Percentiles rank a stretch among this genome's conserved stretches.
Evolutionary conservation across 2,797 vertebrate genomes (phyloP).

Genomic region (Sebastolobus altivelis): DNA sequence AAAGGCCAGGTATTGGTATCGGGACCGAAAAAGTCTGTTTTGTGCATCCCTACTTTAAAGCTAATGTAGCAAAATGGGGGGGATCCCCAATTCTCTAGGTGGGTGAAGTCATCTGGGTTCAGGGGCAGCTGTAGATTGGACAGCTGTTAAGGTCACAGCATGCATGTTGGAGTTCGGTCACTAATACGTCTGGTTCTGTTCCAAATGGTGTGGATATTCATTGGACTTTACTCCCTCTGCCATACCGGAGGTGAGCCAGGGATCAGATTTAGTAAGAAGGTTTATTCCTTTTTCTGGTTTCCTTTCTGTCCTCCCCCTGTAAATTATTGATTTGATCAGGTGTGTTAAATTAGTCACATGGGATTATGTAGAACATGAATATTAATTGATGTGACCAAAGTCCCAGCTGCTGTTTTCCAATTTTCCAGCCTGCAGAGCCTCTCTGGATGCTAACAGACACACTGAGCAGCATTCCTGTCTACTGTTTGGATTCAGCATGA

Average conservation of each 20-base stretch:
- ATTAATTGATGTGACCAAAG: constrained; percentile 76
- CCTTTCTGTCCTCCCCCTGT: constrained; percentile 21
- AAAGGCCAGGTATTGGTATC: too few species aligned
- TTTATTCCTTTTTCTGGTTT: neutral
- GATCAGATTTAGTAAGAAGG: constrained; percentile 6
- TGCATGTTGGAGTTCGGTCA: neutral
- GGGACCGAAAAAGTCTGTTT: neutral
- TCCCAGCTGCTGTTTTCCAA: constrained; percentile 81
- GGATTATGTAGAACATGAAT: constrained; percentile 81
- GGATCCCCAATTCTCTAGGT: neutral
- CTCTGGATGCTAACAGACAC: constrained; percentile 54
- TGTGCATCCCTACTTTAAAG: neutral
- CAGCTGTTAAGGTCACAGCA: neutral
- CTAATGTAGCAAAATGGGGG: neutral
- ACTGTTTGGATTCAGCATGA: constrained; percentile 4
- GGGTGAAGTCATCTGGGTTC: neutral
- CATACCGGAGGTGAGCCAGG: neutral
- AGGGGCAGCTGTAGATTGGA: neutral
- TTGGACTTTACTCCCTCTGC: neutral
- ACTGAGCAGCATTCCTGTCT: constrained; percentile 2
- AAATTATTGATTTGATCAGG: constrained; percentile 84
- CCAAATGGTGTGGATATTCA: neutral
- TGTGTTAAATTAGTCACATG: constrained; percentile 79
- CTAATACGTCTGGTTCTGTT: neutral
- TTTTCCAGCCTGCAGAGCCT: constrained; percentile 60